phyloP scores from a whole-genome alignment of 1,140 invertebrate species.

The Paraescarpia echinospica region DNA sequence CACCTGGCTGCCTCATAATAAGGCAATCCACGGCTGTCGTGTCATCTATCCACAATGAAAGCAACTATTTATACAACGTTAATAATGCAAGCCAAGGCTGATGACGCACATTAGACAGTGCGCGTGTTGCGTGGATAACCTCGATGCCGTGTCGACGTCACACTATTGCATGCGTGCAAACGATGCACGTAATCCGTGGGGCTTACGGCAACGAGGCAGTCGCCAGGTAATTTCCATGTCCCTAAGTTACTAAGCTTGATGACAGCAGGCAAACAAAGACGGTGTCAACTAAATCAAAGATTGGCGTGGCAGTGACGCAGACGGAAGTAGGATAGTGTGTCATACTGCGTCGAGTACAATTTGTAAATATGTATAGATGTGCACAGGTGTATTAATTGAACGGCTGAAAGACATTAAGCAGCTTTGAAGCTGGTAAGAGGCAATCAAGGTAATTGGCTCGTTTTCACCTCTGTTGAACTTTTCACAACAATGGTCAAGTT shows the following conservation, averaged over 20 bases:
- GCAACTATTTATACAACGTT: slow-evolving; percentile 1
- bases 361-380: background rate
- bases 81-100: background rate
- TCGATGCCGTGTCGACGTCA: background rate
- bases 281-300: background rate
- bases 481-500: background rate
- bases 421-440: background rate
- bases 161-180: background rate
- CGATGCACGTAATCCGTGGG: background rate
- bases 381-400: background rate
- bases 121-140: background rate
- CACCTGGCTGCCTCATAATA: background rate
- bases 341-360: background rate
- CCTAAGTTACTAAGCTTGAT: background rate
- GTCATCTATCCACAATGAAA: background rate
- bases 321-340: background rate
- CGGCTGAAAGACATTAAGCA: background rate
- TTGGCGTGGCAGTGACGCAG: background rate
- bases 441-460: background rate
- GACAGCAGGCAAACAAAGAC: background rate
- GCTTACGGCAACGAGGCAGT: background rate
- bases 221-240: background rate
- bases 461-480: background rate
- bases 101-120: background rate
- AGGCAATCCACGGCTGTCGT: background rate